These are phyloP conservation scores for Apodemia hepburni DNA, from an alignment of 2,888 invertebrate genomes.

Conservation along the genomic window DNA sequence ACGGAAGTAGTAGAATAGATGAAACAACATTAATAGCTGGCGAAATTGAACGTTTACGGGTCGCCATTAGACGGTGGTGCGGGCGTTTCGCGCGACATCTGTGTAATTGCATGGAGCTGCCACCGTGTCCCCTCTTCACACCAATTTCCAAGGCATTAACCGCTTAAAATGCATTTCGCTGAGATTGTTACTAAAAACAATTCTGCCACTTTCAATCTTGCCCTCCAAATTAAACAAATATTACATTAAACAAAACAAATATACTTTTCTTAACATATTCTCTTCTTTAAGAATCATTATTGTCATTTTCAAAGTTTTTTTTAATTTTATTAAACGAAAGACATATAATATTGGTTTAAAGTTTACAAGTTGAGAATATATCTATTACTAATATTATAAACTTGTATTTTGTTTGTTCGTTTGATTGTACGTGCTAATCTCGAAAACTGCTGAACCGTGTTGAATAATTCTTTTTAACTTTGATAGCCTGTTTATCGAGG, in stretches of 20 bases:
- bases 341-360: no score
- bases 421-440: no score
- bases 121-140: conserved; percentile 50
- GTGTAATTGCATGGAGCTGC: conserved; percentile 63
- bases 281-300: no score
- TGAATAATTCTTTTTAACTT: no score
- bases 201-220: conserved; percentile 50
- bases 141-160: conserved; percentile 68
- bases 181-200: conserved; percentile 60
- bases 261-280: no score
- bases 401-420: no score
- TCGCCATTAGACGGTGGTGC: conserved; percentile 39
- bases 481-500: no score
- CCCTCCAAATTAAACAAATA: conserved; percentile 38
- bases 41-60: conserved; percentile 45
- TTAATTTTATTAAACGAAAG: no score
- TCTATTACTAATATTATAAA: no score
- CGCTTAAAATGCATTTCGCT: conserved; percentile 67
- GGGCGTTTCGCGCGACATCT: conserved; percentile 47
- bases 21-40: conserved; percentile 37
- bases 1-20: conserved; percentile 26
- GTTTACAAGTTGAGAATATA: no score
- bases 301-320: no score
- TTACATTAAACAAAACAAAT: conserved; percentile 10
- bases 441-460: no score